Evolutionary conservation across 92 coral and sea anemone species (phyloP), one percentile per base, ranked within the genome.

Genomic region (Pocillopora meandrina): DNA sequence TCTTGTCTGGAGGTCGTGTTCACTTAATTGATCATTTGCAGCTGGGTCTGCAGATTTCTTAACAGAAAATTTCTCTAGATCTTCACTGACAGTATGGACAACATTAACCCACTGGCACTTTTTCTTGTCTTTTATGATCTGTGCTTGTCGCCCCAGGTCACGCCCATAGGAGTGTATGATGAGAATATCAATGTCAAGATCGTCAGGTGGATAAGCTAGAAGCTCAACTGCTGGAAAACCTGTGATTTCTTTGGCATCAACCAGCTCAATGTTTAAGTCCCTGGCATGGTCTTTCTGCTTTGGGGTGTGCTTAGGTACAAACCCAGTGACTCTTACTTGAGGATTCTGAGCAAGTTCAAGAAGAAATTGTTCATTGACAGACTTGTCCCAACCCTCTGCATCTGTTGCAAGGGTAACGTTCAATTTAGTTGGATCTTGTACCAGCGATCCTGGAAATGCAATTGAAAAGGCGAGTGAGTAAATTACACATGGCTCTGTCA

Each of bases 31-130:
- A 7, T 33, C 56, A 26, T 19, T 61, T 16, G 49, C 9, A 35
- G 56, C 20, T n/a, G 77, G 33, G 15, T 42, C 8, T 42, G 60
- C 85, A 34, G 70, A n/a, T 36, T 16, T 69, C 65, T 71, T 42
- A 42, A 42, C 15, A 31, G n/a, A 14, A 33, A 57, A 81, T 60
- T 58, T 81, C 57, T 81, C 85, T 34, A 81, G 70, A 15, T 81
- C 85, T 56, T 81, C 75, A 59, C 85, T 81, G 59, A 81, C 23
- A 1, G 85, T 81, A 33, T 86, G 84, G 17, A 79, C 79, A 20
- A 86, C 84, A 62, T 78, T 78, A 12, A 86, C 84, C 79, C 79
- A 68, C 79, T 69, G 79, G 21, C 84, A 86, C 21, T 78, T 21
- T 42, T 74, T 83, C 12, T 72, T 60, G 21, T 62, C 66, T 61